phyloP scores from a whole-genome alignment of 2,797 vertebrate genomes.

The Falco rusticolus region DNA sequence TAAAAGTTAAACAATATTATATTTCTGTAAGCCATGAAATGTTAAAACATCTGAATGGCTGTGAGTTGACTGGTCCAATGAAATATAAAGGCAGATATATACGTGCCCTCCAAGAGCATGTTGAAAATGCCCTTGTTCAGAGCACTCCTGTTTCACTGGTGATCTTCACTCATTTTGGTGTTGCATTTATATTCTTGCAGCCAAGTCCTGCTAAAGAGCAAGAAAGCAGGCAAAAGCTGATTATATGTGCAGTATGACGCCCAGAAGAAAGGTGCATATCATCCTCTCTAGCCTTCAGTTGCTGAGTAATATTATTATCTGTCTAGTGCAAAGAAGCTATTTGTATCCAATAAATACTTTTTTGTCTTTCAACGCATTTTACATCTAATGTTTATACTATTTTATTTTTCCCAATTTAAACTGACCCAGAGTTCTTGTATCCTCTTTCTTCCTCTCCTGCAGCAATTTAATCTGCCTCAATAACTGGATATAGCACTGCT shows the following conservation, averaged over 20 bases:
- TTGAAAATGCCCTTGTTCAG: background rate
- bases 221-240: background rate
- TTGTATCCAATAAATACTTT: conserved; percentile 56
- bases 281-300: background rate
- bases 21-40: conserved; percentile 7
- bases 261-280: background rate
- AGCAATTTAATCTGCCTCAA: background rate
- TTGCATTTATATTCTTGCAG: background rate
- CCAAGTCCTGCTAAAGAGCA: background rate
- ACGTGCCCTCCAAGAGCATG: background rate
- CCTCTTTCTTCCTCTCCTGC: background rate
- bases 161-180: background rate
- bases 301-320: background rate
- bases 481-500: background rate
- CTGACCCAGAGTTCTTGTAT: background rate
- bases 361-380: conserved; percentile 30
- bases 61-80: background rate
- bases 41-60: background rate
- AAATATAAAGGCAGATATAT: background rate
- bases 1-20: background rate
- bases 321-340: background rate
- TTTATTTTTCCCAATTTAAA: background rate
- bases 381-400: background rate
- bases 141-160: background rate
- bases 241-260: background rate